Evolutionary conservation across 2,888 invertebrate species (phyloP).

Genomic region (Caenorhabditis sp.): DNA sequence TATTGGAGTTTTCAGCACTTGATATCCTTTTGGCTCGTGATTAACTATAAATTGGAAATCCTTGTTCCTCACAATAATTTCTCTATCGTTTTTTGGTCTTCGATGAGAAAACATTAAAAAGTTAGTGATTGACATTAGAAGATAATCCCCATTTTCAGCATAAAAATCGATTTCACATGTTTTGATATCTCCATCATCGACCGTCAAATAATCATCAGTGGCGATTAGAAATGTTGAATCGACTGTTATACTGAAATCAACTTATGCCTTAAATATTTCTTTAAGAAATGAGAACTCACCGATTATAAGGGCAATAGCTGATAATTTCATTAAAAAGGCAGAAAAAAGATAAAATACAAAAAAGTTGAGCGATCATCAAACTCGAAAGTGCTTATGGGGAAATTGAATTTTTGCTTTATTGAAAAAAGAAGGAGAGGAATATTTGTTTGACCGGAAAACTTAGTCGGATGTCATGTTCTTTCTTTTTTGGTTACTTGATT

Average conservation of each 20-base stretch:
- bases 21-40: conserved; percentile 43
- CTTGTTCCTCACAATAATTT: conserved; percentile 33
- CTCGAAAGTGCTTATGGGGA: background rate
- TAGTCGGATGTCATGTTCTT: background rate
- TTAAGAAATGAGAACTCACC: background rate
- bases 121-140: conserved; percentile 40
- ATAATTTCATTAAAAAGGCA: background rate
- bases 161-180: conserved; percentile 28
- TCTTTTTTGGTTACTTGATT: background rate
- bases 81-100: conserved; percentile 41
- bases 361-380: background rate
- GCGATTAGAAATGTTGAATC: conserved; percentile 7
- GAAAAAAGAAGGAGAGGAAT: background rate
- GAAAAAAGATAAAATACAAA: background rate
- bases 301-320: background rate
- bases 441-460: background rate
- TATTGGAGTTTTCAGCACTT: conserved; percentile 28
- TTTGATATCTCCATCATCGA: conserved; percentile 15
- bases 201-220: conserved; percentile 33
- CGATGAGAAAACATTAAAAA: conserved; percentile 49
- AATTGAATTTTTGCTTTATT: background rate
- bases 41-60: conserved; percentile 29
- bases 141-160: conserved; percentile 5
- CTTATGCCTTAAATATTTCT: no score
- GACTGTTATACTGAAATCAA: background rate